Conservation (phyloP, 2,797 vertebrate species). For the Sebastes itinus region DNA sequence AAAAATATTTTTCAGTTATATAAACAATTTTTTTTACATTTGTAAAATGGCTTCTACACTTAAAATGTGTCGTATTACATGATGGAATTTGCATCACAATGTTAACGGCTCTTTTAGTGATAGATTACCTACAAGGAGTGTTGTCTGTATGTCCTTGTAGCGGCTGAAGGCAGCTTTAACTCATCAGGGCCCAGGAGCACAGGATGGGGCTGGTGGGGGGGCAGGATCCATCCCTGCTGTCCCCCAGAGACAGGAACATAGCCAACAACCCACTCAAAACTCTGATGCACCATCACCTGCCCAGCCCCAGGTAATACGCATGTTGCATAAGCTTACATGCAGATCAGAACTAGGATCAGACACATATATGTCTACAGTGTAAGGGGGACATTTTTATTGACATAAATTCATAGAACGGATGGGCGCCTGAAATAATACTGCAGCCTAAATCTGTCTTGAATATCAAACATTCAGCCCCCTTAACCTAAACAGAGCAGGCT, state of each 20-base stretch:
- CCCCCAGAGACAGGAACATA: constrained; percentile 89
- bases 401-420: not conserved
- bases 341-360: not conserved
- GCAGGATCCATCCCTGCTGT: constrained; percentile 88
- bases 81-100: not conserved
- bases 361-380: not conserved
- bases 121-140: not conserved
- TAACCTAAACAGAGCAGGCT: not conserved
- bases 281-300: constrained; percentile 94
- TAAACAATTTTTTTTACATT: not conserved
- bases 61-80: not conserved
- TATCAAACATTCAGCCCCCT: not conserved
- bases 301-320: constrained; percentile 90
- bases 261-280: constrained; percentile 88
- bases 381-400: not conserved
- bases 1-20: not conserved
- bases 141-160: constrained; percentile 77
- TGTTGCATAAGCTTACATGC: not conserved
- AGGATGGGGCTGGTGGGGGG: constrained; percentile 83
- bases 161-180: constrained; percentile 93
- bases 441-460: not conserved
- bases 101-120: not conserved
- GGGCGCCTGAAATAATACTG: not conserved
- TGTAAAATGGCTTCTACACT: not conserved
- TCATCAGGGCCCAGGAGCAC: constrained; percentile 84